Conservation (phyloP, 2,113 vertebrate species). For the Sterna hirundo region DNA sequence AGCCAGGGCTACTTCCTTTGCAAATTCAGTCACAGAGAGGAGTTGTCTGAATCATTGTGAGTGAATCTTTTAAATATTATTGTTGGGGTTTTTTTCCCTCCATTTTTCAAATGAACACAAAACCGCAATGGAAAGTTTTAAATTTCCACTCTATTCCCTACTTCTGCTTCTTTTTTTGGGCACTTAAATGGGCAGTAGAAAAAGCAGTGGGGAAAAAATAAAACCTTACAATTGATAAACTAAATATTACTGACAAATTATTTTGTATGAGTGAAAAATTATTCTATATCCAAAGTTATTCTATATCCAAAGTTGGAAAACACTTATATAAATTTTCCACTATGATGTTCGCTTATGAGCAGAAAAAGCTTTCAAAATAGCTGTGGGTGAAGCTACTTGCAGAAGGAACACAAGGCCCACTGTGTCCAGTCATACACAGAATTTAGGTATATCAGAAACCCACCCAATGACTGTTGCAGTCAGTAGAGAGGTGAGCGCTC, state of each 20-base stretch:
- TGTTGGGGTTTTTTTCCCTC: fast-evolving
- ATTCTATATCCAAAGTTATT: not conserved
- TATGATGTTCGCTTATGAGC: not conserved
- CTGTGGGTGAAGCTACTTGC: not conserved
- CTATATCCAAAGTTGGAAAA: not conserved
- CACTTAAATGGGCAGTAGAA: not conserved
- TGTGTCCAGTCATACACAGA: not conserved
- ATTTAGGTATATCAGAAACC: not conserved
- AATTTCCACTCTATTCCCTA: not conserved
- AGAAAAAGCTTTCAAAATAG: not conserved
- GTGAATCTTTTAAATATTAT: not conserved
- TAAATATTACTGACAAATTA: not conserved
- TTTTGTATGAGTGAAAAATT: not conserved
- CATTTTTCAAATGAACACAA: not conserved
- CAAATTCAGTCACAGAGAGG: not conserved
- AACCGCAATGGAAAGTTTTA: not conserved
- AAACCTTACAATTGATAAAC: not conserved
- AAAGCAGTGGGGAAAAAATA: not conserved
- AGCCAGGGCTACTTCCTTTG: not conserved
- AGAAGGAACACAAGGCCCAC: not conserved
- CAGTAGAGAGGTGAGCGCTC: not conserved
- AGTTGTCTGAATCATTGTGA: not conserved
- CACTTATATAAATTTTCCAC: not conserved
- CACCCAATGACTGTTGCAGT: not conserved
- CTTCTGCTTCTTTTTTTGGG: not conserved